phyloP scores from a whole-genome alignment of 2,797 vertebrate species.

The Tenualosa thibaudeaui region DNA sequence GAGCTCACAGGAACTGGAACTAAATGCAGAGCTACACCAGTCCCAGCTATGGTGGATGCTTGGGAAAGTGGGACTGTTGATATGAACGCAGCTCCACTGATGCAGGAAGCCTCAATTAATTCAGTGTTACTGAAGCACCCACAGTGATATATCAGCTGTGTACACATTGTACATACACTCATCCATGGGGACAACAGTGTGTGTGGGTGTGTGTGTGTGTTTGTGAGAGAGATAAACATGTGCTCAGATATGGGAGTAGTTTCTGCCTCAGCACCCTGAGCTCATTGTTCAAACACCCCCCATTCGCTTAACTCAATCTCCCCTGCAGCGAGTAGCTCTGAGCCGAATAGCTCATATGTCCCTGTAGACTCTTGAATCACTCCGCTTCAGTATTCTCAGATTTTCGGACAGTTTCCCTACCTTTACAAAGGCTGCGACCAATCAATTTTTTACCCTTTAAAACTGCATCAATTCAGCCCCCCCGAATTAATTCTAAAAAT shows the following conservation, averaged over 20 bases:
- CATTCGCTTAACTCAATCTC: not conserved
- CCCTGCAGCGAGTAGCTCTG: not conserved
- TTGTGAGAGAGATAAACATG: not conserved
- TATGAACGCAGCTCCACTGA: not conserved
- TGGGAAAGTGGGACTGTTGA: not conserved
- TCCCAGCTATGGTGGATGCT: not conserved
- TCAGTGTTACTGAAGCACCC: not conserved
- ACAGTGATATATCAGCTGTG: not conserved
- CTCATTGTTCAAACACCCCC: not conserved
- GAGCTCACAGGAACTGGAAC: not conserved
- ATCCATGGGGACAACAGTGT: not conserved
- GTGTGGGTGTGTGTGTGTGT: not conserved
- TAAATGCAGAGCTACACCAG: not conserved
- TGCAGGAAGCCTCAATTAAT: not conserved
- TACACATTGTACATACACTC: not conserved
- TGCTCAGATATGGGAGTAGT: not conserved
- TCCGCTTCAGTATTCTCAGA: not conserved
- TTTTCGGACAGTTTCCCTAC: not conserved
- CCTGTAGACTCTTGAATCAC: not conserved
- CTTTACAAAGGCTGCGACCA: not conserved
- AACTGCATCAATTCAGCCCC: not conserved
- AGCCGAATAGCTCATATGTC: not conserved
- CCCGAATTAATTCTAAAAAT: not conserved
- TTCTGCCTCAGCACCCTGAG: not conserved
- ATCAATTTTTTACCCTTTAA: not conserved